Base-by-base conservation (phyloP, 2,797 vertebrate species). In the Toxotes lorentzi region DNA sequence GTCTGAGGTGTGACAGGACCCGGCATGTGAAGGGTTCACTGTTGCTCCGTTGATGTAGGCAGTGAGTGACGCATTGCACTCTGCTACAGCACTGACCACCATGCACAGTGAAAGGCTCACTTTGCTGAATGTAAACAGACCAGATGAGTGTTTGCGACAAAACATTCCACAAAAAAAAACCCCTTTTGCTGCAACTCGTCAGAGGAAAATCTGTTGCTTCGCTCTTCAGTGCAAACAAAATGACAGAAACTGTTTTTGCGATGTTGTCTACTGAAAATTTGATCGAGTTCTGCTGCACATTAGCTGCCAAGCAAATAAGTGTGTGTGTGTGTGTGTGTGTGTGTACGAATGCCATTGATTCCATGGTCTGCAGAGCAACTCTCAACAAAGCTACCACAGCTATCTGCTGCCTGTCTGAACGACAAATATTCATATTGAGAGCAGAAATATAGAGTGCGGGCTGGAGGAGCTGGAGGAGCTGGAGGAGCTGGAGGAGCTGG, bases 381-480 rank as follows among this genome's bases (percentile, higher is more conserved):
- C 51, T 23, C 4, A 48, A 62, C 68, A 69, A 56, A 62, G 45
- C 23, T 8, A 12, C 41, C 27, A 6, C 59, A 21, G 45, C 56
- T 62, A 10, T 50, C 51, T 53, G 53, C 40, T 6, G 61, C 43
- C 32, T 43, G 61, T 58, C 74, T 77, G 63, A 79, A 54, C 4
- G 71, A 48, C 21, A 14, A 71, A 79, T 63, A 79, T 35, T 56
- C 68, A 75, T 58, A 62, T 23, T 48, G 38, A 53, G 34, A 61
- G 79, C 57, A 60, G 76, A 48, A 62, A 43, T 48, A 63, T 19
- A 51, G 50, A 58, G 76, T 53, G 86, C 88, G 73, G 77, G 85
- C 53, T 21, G 73, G 2, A 62, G n/a, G n/a, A n/a, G n/a, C n/a
- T n/a, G n/a, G n/a, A n/a, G n/a, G n/a, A n/a, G n/a, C n/a, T n/a